Evolutionary conservation across 2,113 vertebrate genomes (phyloP).

Genomic region (Salvelinus namaycush): DNA sequence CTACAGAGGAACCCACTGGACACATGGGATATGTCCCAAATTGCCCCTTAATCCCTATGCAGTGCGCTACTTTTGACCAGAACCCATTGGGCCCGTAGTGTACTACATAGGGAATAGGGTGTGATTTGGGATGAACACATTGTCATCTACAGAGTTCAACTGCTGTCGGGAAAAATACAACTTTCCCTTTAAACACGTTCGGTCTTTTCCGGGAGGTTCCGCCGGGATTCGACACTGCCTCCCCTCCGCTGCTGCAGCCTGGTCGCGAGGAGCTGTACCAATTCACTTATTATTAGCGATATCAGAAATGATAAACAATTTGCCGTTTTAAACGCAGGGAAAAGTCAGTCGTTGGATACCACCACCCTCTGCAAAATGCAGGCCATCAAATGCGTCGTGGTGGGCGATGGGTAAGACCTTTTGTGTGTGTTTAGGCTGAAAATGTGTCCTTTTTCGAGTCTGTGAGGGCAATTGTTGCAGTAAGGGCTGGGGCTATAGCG

Average conservation of each 20-base stretch:
- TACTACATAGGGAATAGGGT: too few species aligned
- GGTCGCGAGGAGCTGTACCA: conserved; percentile 7
- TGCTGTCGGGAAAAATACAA: neutral
- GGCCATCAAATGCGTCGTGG: conserved; percentile 71
- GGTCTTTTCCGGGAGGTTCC: conserved; percentile 36
- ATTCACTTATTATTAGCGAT: conserved; percentile 20
- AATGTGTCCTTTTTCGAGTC: conserved; percentile 10
- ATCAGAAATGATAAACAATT: conserved; percentile 17
- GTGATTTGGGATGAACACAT: neutral
- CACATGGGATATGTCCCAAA: neutral
- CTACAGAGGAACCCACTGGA: neutral
- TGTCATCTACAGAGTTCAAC: neutral
- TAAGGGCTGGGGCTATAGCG: conserved; percentile 36
- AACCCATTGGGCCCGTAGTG: too few species aligned
- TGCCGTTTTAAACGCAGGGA: conserved; percentile 14
- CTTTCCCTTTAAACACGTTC: conserved; percentile 41
- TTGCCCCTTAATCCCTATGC: neutral
- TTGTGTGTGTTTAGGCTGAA: neutral
- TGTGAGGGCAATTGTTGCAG: conserved; percentile 51
- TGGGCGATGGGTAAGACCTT: conserved; percentile 66
- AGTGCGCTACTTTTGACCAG: too few species aligned
- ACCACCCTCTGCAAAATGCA: conserved; percentile 52
- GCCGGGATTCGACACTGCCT: conserved; percentile 14
- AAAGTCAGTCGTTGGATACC: conserved; percentile 15
- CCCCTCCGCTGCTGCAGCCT: conserved; percentile 9